Conservation (phyloP, 2,113 vertebrate genomes). For the Verasper variegatus region DNA sequence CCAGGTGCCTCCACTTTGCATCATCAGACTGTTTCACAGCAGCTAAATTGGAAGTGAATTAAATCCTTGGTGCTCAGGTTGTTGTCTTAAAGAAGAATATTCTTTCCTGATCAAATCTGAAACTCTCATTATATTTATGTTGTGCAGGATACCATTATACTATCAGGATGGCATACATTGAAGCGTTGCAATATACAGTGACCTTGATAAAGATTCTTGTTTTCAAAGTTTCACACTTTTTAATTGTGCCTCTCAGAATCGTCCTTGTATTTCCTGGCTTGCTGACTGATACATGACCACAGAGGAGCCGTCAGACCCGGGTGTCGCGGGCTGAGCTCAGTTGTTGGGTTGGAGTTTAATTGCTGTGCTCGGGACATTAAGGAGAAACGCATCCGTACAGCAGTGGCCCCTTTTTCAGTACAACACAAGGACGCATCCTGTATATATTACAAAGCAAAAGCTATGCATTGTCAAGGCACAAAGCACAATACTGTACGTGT, state of each 20-base stretch:
- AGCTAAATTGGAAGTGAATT: slow-evolving; percentile 35
- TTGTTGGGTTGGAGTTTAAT: slow-evolving; percentile 39
- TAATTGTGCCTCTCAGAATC: no score
- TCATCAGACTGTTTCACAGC: slow-evolving; percentile 25
- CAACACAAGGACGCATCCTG: slow-evolving; percentile 22
- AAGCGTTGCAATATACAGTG: no score
- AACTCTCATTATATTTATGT: no score
- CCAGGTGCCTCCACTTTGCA: slow-evolving; percentile 49
- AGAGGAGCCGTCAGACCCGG: slow-evolving; percentile 47
- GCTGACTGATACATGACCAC: slow-evolving; percentile 62
- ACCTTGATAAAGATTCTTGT: slow-evolving; percentile 14
- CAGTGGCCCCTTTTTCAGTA: slow-evolving; percentile 2
- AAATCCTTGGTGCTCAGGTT: slow-evolving; percentile 8
- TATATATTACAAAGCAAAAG: slow-evolving; percentile 15
- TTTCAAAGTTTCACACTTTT: slow-evolving; percentile 22
- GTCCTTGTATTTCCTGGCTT: slow-evolving; percentile 44
- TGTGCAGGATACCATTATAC: no score
- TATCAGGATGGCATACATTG: no score
- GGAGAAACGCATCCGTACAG: slow-evolving; percentile 33
- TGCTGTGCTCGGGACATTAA: slow-evolving; percentile 40
- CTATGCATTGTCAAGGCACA: background rate
- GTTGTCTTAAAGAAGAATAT: slow-evolving; percentile 8
- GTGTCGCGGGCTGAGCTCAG: slow-evolving; percentile 27
- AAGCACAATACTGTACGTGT: slow-evolving; percentile 10
- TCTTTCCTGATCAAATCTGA: no score